These are phyloP conservation scores for Drosophila prolongata DNA, from an alignment of 2,888 invertebrate genomes.

Conservation along the genomic window DNA sequence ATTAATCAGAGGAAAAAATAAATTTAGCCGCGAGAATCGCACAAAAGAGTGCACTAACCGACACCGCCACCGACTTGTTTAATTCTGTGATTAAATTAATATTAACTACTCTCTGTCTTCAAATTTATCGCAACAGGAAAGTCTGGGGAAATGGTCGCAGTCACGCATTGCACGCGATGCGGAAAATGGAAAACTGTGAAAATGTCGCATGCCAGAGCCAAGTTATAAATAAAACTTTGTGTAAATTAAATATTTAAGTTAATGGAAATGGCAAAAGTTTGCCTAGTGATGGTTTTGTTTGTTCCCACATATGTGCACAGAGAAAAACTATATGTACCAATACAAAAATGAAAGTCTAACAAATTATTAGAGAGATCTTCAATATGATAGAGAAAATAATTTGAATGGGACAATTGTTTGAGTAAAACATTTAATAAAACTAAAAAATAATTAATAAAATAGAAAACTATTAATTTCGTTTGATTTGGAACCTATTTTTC, in stretches of 20 bases:
- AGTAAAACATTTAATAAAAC: not conserved
- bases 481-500: constrained; percentile 2
- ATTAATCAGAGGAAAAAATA: constrained; percentile 22
- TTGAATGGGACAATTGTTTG: too few relatives aligned
- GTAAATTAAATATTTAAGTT: constrained; percentile 65
- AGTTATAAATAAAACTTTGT: constrained; percentile 47
- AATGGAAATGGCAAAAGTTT: constrained; percentile 63
- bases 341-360: too few relatives aligned
- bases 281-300: constrained; percentile 13
- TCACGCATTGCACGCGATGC: constrained; percentile 60
- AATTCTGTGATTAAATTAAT: constrained; percentile 70
- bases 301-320: constrained; percentile 31
- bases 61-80: constrained; percentile 50
- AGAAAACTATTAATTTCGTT: not conserved
- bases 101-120: constrained; percentile 60
- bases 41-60: constrained; percentile 65
- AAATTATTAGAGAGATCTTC: not conserved
- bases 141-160: constrained; percentile 51
- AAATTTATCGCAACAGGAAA: constrained; percentile 47
- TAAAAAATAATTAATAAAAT: not conserved
- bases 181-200: constrained; percentile 36
- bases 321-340: not conserved
- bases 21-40: constrained; percentile 20
- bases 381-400: too few relatives aligned
- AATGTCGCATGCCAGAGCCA: constrained; percentile 25